phyloP scores from a whole-genome alignment of 23 tunicate species.

The Ascidia mentula region DNA sequence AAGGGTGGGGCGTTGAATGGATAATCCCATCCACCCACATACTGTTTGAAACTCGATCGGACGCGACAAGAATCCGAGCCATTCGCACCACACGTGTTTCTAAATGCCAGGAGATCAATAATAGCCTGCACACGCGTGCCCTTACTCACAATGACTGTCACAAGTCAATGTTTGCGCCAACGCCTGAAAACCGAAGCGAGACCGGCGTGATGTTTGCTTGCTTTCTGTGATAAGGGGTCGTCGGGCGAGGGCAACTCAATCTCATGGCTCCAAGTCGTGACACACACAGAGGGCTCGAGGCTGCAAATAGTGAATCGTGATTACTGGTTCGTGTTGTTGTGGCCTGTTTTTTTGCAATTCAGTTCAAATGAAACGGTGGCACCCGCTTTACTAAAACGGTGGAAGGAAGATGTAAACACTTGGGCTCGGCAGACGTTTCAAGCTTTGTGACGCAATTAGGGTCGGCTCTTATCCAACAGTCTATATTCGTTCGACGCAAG shows the following conservation, averaged over 20 bases:
- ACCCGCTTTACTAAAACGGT: neutral
- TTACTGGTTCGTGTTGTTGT: neutral
- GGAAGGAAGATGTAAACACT: neutral
- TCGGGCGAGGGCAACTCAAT: neutral
- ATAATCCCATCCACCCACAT: too few relatives aligned
- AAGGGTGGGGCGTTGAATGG: too few relatives aligned
- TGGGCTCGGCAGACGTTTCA: neutral
- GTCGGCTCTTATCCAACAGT: neutral
- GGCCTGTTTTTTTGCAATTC: neutral
- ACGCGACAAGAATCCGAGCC: too few relatives aligned
- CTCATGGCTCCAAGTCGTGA: neutral
- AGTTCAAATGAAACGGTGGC: neutral
- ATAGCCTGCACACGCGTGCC: neutral
- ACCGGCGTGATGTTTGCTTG: neutral
- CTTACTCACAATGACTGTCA: too few relatives aligned
- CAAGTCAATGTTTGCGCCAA: neutral
- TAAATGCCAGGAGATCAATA: too few relatives aligned
- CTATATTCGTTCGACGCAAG: neutral
- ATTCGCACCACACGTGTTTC: too few relatives aligned
- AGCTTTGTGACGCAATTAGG: neutral
- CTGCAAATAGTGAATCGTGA: neutral
- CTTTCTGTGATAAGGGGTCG: neutral
- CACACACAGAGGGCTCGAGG: neutral
- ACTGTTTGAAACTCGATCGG: too few relatives aligned
- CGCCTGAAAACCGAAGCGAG: neutral